These are phyloP conservation scores for Leptatherina wallacei DNA, from an alignment of 2,797 vertebrate species.

Conservation along the genomic window DNA sequence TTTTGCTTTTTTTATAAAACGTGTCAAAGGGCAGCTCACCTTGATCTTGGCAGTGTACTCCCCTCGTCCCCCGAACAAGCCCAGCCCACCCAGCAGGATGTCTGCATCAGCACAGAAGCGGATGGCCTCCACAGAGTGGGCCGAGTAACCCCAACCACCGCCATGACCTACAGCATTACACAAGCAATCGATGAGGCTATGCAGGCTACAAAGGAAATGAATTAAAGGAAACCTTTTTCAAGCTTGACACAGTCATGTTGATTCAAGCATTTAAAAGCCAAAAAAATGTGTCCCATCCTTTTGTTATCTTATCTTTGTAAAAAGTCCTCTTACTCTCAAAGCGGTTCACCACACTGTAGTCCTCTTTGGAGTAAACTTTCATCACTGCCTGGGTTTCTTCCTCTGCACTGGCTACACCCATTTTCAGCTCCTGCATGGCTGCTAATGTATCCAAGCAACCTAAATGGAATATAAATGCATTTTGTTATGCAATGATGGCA, in stretches of 20 bases:
- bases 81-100: constrained; percentile 95
- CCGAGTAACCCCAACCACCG: constrained; percentile 98
- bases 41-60: constrained; percentile 99
- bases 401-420: constrained; percentile 94
- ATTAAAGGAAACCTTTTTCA: too few relatives aligned
- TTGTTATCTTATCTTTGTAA: background rate
- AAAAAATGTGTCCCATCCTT: background rate
- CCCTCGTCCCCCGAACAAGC: constrained; percentile 96
- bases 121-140: constrained; percentile 99
- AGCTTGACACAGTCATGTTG: constrained; percentile 1
- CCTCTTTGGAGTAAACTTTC: constrained; percentile 99
- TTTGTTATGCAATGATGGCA: constrained; percentile 7
- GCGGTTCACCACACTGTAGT: constrained; percentile 98
- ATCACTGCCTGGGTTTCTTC: constrained; percentile 98
- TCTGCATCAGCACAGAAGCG: constrained; percentile 97
- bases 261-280: background rate
- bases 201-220: constrained; percentile 10
- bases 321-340: constrained; percentile 93
- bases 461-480: constrained; percentile 54
- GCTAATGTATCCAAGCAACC: constrained; percentile 98
- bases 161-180: constrained; percentile 89
- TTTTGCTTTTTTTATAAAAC: background rate
- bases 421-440: constrained; percentile 98
- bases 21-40: constrained; percentile 72
- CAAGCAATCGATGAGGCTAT: constrained; percentile 11